A percentile compares a stretch with the other conserved stretches of the same genome.
Evolutionary conservation across 2,113 vertebrate species (phyloP).

Genomic region (Syrrhaptes paradoxus): DNA sequence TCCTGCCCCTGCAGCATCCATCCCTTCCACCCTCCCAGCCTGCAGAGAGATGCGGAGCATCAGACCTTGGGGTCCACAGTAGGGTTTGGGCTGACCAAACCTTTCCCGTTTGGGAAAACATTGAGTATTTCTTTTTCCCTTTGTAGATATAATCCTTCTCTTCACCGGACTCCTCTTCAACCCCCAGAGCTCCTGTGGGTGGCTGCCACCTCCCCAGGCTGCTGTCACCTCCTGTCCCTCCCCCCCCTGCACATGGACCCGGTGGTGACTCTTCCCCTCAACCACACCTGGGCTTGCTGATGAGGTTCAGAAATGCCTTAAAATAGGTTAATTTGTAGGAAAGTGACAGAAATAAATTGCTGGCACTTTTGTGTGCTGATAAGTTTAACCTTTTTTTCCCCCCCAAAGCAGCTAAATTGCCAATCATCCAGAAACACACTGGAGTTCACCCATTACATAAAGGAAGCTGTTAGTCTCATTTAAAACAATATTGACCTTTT

Average conservation of each 20-base stretch:
- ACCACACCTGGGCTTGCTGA: constrained; percentile 31
- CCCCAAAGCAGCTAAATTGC: constrained; percentile 26
- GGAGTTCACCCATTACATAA: constrained; percentile 43
- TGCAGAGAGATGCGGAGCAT: background rate
- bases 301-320: constrained; percentile 35
- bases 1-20: background rate
- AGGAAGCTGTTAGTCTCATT: constrained; percentile 60
- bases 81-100: background rate
- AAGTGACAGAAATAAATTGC: constrained; percentile 50
- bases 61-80: background rate
- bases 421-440: constrained; percentile 48
- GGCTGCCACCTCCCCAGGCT: background rate
- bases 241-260: background rate
- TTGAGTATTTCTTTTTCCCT: background rate
- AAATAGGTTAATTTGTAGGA: constrained; percentile 56
- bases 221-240: background rate
- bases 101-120: background rate
- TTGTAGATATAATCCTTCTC: background rate
- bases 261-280: constrained; percentile 17
- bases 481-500: constrained; percentile 66
- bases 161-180: background rate
- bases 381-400: constrained; percentile 39
- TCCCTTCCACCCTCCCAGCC: background rate
- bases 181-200: background rate
- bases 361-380: constrained; percentile 31